These are phyloP conservation scores for Cynopterus sphinx DNA, from an alignment of 2,797 vertebrate genomes.

Conservation along the genomic window DNA sequence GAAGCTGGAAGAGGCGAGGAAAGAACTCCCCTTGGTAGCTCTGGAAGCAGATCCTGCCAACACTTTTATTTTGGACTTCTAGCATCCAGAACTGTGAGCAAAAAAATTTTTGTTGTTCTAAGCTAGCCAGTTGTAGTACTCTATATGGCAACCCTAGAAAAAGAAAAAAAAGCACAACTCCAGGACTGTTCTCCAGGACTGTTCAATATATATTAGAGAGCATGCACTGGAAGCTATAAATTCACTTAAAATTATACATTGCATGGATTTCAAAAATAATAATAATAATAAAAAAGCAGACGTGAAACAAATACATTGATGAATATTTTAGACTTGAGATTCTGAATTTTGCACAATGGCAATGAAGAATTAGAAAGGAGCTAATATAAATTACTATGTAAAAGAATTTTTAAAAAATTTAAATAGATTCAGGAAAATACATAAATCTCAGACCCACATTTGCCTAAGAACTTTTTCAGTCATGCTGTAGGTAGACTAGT, in stretches of 20 bases:
- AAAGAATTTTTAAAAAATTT: neutral
- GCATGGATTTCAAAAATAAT: neutral
- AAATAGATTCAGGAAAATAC: neutral
- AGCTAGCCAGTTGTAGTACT: neutral
- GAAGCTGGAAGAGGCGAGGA: neutral
- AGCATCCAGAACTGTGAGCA: neutral
- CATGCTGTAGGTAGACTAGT: neutral
- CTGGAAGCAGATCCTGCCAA: neutral
- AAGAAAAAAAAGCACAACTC: neutral
- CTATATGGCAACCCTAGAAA: neutral
- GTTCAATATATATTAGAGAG: neutral
- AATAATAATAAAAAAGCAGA: neutral
- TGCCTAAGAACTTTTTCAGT: neutral
- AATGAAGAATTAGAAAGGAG: neutral
- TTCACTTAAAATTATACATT: neutral
- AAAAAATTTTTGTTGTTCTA: neutral
- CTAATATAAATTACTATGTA: neutral
- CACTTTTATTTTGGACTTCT: neutral
- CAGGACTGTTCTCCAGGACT: neutral
- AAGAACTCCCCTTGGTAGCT: rapidly evolving
- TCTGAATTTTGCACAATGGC: neutral
- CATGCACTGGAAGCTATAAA: neutral
- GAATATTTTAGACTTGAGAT: neutral
- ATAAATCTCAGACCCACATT: neutral
- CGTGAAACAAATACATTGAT: neutral